These are phyloP conservation scores for Mormyrus proboscirostris DNA, from an alignment of 2,797 vertebrate species.

Conservation along the genomic window DNA sequence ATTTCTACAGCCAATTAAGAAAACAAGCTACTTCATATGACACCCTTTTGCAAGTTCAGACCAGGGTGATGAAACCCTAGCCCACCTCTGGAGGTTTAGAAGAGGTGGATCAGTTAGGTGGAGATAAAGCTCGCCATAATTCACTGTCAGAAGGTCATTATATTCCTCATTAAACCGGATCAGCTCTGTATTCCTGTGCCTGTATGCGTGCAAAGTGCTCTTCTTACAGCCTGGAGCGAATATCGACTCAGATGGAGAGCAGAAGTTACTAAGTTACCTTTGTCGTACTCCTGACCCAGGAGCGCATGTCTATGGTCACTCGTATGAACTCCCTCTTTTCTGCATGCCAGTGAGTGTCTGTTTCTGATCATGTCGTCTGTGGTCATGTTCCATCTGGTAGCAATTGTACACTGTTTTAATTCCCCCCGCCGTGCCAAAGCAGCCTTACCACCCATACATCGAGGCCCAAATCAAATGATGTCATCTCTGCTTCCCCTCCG, in stretches of 20 bases:
- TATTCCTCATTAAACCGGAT: neutral
- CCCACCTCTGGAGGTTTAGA: neutral
- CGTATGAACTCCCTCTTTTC: constrained; percentile 30
- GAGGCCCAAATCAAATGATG: constrained; percentile 25
- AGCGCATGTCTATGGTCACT: constrained; percentile 24
- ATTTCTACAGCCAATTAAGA: neutral
- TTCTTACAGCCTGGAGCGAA: neutral
- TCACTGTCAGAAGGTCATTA: neutral
- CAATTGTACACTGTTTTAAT: constrained; percentile 41
- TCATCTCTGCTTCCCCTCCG: constrained; percentile 19
- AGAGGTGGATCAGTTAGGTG: neutral
- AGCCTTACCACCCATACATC: constrained; percentile 23
- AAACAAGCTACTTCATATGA: constrained; percentile 11
- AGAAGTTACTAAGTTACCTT: neutral
- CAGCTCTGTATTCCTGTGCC: neutral
- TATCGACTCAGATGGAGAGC: neutral
- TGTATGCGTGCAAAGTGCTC: neutral
- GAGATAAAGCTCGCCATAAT: neutral
- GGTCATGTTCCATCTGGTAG: constrained; percentile 40
- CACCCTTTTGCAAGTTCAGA: neutral
- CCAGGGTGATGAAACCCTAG: constrained; percentile 9
- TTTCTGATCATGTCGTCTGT: constrained; percentile 45
- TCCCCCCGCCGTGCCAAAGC: constrained; percentile 22
- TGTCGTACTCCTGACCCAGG: constrained; percentile 19
- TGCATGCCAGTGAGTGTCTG: constrained; percentile 35